Conservation (phyloP, 2,888 invertebrate genomes). For the Tenthredo notha region DNA sequence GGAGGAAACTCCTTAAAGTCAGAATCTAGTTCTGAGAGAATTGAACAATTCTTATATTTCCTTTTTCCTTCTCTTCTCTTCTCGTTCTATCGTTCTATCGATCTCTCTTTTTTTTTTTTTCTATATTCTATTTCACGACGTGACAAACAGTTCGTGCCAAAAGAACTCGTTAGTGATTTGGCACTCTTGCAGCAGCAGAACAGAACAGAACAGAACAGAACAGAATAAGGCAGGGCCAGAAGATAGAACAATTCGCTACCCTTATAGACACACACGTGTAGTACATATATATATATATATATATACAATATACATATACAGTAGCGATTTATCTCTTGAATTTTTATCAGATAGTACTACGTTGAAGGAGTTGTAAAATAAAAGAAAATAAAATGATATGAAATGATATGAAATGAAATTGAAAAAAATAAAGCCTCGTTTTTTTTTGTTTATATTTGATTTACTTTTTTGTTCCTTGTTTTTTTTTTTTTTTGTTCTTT, state of each 20-base stretch:
- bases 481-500: background rate
- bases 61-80: too few relatives aligned
- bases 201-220: too few relatives aligned
- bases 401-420: background rate
- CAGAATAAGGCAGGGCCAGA: too few relatives aligned
- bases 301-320: background rate
- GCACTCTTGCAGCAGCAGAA: background rate
- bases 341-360: background rate
- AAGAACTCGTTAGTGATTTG: conserved; percentile 49
- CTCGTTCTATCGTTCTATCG: background rate
- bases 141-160: conserved; percentile 49
- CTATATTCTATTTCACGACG: conserved; percentile 42
- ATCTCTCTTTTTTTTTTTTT: background rate
- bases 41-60: background rate
- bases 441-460: too few relatives aligned
- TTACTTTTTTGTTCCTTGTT: background rate
- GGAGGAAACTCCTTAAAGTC: background rate
- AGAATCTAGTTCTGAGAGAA: conserved; percentile 6
- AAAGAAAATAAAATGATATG: background rate
- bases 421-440: background rate
- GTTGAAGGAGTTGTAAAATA: background rate
- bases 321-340: background rate
- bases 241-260: background rate
- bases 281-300: background rate
- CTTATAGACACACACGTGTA: background rate